Conservation (phyloP, 2,113 vertebrate species). For the Pampusana beccarii region DNA sequence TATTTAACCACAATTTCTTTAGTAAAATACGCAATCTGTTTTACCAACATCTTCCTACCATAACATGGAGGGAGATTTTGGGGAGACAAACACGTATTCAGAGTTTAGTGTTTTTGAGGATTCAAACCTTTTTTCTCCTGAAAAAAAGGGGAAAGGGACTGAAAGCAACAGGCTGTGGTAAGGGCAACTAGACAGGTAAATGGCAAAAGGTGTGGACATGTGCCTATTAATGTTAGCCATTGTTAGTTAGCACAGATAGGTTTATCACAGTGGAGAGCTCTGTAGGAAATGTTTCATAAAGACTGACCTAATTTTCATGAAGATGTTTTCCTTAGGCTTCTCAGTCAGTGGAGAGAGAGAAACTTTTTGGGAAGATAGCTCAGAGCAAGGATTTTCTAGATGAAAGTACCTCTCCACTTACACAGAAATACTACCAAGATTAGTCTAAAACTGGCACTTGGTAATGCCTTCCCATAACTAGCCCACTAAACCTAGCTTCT, state of each 20-base stretch:
- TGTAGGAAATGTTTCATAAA: not conserved
- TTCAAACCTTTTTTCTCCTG: not conserved
- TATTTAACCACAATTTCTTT: not conserved
- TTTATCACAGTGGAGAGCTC: not conserved
- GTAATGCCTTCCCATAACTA: not conserved
- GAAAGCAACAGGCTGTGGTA: not conserved
- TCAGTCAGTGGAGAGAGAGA: not conserved
- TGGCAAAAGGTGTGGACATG: not conserved
- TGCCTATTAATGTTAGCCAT: not conserved
- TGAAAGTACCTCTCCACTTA: not conserved
- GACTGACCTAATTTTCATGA: not conserved
- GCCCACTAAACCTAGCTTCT: not conserved
- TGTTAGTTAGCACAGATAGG: not conserved
- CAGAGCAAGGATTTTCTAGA: not conserved
- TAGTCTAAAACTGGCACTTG: not conserved
- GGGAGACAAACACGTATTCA: not conserved
- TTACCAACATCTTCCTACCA: not conserved
- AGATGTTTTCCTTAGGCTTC: not conserved
- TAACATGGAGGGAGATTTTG: not conserved
- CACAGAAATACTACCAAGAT: not conserved
- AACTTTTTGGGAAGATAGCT: not conserved
- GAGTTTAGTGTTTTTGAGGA: not conserved
- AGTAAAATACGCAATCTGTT: not conserved
- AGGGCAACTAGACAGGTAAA: not conserved
- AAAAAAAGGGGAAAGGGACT: not conserved